A percentile compares a stretch with the other conserved stretches of the same genome.
Conservation (phyloP, 1,140 invertebrate genomes). For the Anastrepha obliqua region DNA sequence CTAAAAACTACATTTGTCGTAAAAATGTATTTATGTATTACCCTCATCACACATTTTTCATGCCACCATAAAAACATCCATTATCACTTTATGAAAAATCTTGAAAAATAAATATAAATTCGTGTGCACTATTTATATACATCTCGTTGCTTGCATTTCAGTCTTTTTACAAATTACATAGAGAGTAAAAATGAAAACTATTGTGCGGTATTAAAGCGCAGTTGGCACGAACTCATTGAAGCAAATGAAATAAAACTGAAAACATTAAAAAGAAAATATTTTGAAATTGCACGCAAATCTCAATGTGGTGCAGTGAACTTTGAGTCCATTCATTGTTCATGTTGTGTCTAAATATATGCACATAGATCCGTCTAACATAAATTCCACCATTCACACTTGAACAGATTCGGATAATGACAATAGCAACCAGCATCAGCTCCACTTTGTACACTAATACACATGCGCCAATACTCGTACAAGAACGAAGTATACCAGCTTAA, state of each 20-base stretch:
- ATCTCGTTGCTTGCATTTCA: neutral
- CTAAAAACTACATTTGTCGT: no score
- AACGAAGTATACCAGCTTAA: no score
- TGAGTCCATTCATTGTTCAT: neutral
- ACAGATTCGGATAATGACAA: no score
- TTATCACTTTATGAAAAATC: neutral
- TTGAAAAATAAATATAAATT: neutral
- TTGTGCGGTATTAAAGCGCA: neutral
- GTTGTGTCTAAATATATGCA: neutral
- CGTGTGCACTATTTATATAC: neutral
- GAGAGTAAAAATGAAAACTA: neutral
- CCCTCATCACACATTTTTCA: neutral
- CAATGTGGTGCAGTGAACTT: constrained; percentile 27
- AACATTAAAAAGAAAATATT: neutral
- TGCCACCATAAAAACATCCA: neutral
- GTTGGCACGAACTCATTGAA: neutral
- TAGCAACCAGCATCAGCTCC: no score
- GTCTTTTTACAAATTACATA: neutral
- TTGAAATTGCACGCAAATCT: neutral
- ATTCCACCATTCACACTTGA: no score
- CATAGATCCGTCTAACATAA: no score
- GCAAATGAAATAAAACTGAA: neutral
- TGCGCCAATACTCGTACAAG: no score
- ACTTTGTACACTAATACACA: no score
- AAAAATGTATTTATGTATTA: neutral